phyloP scores from a whole-genome alignment of 2,113 vertebrate species.

The Triplophysa dalaica region DNA sequence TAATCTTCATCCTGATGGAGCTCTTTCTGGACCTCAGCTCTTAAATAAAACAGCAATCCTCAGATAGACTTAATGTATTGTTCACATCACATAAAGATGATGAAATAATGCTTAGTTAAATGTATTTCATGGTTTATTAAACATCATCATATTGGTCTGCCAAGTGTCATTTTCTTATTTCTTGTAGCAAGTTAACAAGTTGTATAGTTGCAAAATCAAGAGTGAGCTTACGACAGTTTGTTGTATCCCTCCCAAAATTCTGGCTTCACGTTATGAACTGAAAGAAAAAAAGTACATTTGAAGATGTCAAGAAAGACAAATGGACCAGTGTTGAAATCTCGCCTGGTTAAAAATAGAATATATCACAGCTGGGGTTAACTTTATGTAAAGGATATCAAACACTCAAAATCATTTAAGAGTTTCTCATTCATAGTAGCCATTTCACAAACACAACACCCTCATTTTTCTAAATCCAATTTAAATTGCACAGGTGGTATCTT shows the following conservation, averaged over 20 bases:
- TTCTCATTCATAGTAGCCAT: conserved; percentile 43
- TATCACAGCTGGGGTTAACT: background rate
- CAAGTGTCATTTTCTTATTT: no score
- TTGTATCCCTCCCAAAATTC: conserved; percentile 92
- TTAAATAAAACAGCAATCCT: conserved; percentile 53
- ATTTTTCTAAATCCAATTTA: conserved; percentile 30
- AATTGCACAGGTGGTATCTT: background rate
- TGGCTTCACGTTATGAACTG: conserved; percentile 96
- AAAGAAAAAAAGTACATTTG: conserved; percentile 41
- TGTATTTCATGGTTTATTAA: no score
- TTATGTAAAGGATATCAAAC: background rate
- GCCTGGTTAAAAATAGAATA: background rate
- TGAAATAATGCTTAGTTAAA: no score
- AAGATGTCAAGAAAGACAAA: conserved; percentile 43
- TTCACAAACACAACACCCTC: conserved; percentile 67
- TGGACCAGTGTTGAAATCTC: background rate
- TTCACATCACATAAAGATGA: background rate
- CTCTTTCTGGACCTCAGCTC: conserved; percentile 84
- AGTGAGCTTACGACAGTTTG: conserved; percentile 83
- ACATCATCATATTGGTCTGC: no score
- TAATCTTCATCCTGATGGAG: conserved; percentile 85
- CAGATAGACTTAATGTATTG: background rate
- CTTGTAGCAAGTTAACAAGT: no score
- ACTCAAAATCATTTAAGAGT: background rate
- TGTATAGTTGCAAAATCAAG: conserved; percentile 17